Base-by-base conservation (phyloP, 2,888 invertebrate genomes). In the Mythimna lalbum region DNA sequence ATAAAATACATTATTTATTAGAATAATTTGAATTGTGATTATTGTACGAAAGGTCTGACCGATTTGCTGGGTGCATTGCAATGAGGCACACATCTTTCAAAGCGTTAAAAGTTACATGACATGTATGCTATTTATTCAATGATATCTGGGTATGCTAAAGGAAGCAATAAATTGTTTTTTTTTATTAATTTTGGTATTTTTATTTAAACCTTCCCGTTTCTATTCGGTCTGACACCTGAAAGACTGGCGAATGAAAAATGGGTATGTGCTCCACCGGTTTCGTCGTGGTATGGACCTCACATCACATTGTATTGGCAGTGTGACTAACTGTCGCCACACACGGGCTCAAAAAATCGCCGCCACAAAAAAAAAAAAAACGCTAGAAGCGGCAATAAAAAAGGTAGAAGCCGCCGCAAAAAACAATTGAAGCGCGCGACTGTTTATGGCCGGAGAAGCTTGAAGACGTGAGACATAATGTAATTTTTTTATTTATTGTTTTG, bases 151-250 rank as follows among this genome's bases (percentile, higher is more conserved):
- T 79, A 78, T 86, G 81, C 76, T 89, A 90, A 93, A 93, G 94
- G 93, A 94, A 93, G 93, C 84, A 94, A 91, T 94, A 93, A 94
- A 94, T 90, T 92, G 90, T 91, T 94, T 43, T 39, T 43, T 39
- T 90, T 93, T 92, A 90, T 91, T 90, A 82, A 78, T 47, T 61
- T 62, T 43, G 31, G 19, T 9, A 47, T 76, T 77, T 83, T 86
- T 76, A 67, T 86, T 85, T 59, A 36, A 17, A 21, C 17, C n/a
- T 49, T 21, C 33, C 19, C 4, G 1, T 63, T 17, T 21, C 64
- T 2, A 49, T 17, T 50, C 23, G 4, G 7, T 36, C n/a, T 36
- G 36, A 19, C 12, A 19, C 5, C 23, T n/a, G 9, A 4, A 43
- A 14, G 10, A 10, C n/a, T 39, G 39, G 17, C 39, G 10, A 39